Evolutionary conservation across 2,113 vertebrate genomes (phyloP).

Genomic region (rat (Rattus norvegicus)): GRCr8 NC_086023.1:102511001-102511500

Average conservation of each 20-base stretch:
- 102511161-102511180: background rate
- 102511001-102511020: background rate
- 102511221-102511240: background rate
- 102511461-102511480: background rate
- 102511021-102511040: background rate
- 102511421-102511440: background rate
- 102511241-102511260: background rate
- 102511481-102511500: background rate
- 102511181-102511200: background rate
- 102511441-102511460: background rate
- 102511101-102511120: background rate
- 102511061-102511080: background rate
- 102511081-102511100: constrained; percentile 25
- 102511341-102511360: background rate
- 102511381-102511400: background rate
- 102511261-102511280: background rate
- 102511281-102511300: background rate
- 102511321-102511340: background rate
- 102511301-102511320: background rate
- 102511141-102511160: background rate
- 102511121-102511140: background rate
- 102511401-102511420: background rate
- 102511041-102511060: background rate
- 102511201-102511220: background rate
- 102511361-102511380: background rate